phyloP scores from a whole-genome alignment of 2,888 invertebrate species.

The Chamaedrilus cognettii region DNA sequence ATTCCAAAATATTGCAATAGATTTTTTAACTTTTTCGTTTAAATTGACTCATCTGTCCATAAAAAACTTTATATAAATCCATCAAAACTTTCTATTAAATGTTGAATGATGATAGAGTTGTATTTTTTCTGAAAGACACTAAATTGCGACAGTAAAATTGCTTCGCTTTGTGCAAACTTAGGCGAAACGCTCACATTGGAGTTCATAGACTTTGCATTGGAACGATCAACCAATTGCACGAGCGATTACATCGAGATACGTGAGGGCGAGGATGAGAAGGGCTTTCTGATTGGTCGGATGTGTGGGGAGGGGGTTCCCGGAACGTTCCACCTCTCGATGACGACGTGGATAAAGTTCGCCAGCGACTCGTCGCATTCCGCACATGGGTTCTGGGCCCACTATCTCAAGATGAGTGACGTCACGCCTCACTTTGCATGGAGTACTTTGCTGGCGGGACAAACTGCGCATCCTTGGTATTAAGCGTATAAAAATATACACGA shows the following conservation, averaged over 20 bases:
- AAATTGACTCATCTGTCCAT: no score
- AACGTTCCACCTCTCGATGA: constrained; percentile 15
- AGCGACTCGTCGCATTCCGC: constrained; percentile 25
- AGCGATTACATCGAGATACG: constrained; percentile 32
- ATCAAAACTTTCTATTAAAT: no score
- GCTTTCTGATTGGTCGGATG: constrained; percentile 31
- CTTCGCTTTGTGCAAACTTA: constrained; percentile 17
- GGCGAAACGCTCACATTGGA: constrained; percentile 31
- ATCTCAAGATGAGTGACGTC: constrained; percentile 23
- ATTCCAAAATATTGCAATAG: no score
- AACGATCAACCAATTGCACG: constrained; percentile 29
- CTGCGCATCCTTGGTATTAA: no score
- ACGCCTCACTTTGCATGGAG: no score
- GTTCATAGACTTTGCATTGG: constrained; percentile 29
- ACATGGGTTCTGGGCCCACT: constrained; percentile 27
- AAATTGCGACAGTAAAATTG: no score
- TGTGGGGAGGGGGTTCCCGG: constrained; percentile 31
- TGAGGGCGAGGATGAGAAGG: constrained; percentile 30
- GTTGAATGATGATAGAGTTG: no score
- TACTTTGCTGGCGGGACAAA: no score
- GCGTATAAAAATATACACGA: no score
- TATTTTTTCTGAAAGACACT: no score
- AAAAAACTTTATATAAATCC: no score
- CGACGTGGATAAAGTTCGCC: constrained; percentile 27
- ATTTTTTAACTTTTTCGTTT: no score